A percentile compares a stretch with the other conserved stretches of the same genome.
These are phyloP conservation scores for Podilymbus podiceps DNA, from an alignment of 2,113 vertebrate genomes.

Conservation along the genomic window DNA sequence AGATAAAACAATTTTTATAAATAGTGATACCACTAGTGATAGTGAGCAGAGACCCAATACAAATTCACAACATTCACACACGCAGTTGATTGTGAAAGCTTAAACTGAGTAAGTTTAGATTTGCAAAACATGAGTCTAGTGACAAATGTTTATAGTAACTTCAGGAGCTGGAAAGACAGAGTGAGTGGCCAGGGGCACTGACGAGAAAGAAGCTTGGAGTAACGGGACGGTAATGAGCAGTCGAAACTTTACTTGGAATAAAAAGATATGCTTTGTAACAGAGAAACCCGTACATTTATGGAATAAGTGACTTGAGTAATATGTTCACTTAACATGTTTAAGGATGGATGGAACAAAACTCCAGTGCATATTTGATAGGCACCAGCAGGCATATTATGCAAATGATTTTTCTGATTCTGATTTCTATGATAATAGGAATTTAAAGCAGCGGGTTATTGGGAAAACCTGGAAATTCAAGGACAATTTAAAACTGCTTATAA, in stretches of 20 bases:
- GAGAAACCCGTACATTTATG: not conserved
- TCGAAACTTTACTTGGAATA: not conserved
- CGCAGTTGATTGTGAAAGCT: not conserved
- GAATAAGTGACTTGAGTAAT: not conserved
- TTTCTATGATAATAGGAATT: not conserved
- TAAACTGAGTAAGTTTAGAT: not conserved
- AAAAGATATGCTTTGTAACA: not conserved
- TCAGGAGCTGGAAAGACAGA: not conserved
- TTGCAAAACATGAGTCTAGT: not conserved
- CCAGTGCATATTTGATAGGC: not conserved
- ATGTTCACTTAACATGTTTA: not conserved
- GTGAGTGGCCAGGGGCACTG: not conserved
- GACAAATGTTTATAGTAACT: not conserved
- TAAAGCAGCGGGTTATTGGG: not conserved
- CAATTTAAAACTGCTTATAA: not conserved
- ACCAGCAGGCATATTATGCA: not conserved
- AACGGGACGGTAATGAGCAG: not conserved
- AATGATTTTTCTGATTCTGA: not conserved
- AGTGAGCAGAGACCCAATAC: not conserved
- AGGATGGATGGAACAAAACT: not conserved
- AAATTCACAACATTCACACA: not conserved
- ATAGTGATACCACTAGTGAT: no score
- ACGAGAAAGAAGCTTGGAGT: not conserved
- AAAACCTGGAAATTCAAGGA: not conserved
- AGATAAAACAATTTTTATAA: not conserved